Evolutionary conservation across 2,888 invertebrate genomes (phyloP).

Genomic region (Endotricha flammealis): DNA sequence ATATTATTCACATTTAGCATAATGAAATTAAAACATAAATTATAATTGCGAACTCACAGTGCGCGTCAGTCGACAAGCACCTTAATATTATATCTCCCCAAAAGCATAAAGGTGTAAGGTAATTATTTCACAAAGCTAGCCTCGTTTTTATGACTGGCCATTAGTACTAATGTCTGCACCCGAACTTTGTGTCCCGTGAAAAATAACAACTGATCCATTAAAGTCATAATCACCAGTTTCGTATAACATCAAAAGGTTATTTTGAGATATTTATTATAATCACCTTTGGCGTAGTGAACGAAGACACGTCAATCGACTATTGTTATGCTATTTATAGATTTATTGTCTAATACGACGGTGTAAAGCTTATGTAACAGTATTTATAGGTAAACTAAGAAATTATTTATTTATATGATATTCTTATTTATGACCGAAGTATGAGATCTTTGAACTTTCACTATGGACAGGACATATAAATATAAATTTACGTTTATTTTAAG

Average conservation of each 20-base stretch:
- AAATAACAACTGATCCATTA: slow-evolving; percentile 54
- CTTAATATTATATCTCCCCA: slow-evolving; percentile 20
- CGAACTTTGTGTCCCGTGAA: slow-evolving; percentile 46
- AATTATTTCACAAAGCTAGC: slow-evolving; percentile 46
- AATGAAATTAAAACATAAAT: slow-evolving; percentile 22
- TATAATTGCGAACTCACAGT: slow-evolving; percentile 14
- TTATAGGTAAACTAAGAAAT: too few species aligned
- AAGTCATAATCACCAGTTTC: slow-evolving; percentile 36
- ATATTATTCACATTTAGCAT: slow-evolving; percentile 2
- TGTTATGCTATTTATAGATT: too few species aligned
- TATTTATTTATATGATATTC: too few species aligned
- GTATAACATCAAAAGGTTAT: slow-evolving; percentile 31
- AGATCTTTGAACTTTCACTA: too few species aligned
- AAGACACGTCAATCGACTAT: neutral
- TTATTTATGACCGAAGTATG: too few species aligned
- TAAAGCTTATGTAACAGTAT: too few species aligned
- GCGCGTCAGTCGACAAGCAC: slow-evolving; percentile 10
- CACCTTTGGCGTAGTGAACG: neutral
- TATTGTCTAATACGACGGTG: too few species aligned
- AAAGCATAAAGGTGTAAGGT: slow-evolving; percentile 38
- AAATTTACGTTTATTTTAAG: too few species aligned
- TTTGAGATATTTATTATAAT: slow-evolving; percentile 23
- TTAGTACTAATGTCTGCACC: slow-evolving; percentile 53
- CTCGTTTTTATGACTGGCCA: slow-evolving; percentile 37
- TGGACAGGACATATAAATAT: too few species aligned